Percentiles rank a stretch among this genome's conserved stretches.
Evolutionary conservation across 2,797 vertebrate species (phyloP).

Genomic region (Oreochromis grahami): DNA sequence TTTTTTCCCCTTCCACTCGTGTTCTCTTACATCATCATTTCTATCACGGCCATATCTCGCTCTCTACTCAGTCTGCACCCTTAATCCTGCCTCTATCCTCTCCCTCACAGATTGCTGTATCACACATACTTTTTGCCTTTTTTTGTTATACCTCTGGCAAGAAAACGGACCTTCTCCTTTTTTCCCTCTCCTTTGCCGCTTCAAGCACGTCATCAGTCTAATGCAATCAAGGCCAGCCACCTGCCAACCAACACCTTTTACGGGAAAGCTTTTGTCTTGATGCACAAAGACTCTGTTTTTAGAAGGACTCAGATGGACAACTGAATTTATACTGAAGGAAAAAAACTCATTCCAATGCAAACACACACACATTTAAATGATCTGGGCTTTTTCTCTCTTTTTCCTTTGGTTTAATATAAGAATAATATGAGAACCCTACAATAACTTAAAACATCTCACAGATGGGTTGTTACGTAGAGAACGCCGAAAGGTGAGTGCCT

Average conservation of each 20-base stretch:
- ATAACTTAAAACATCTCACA: not conserved
- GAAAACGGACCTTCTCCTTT: slow-evolving; percentile 12
- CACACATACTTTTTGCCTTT: not conserved
- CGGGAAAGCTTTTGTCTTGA: slow-evolving; percentile 40
- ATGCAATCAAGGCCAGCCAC: slow-evolving; percentile 42
- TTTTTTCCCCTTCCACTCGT: not conserved
- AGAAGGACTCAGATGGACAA: not conserved
- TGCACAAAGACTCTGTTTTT: slow-evolving; percentile 39
- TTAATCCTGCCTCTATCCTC: slow-evolving; percentile 5
- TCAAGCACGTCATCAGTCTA: slow-evolving; percentile 33
- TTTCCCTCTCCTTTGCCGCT: slow-evolving; percentile 1
- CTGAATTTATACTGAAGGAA: slow-evolving; percentile 5
- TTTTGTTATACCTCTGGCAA: not conserved
- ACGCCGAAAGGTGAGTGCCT: not conserved
- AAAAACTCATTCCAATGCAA: not conserved
- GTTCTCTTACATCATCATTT: not conserved
- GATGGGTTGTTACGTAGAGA: not conserved
- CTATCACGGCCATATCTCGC: not conserved
- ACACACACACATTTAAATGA: not conserved
- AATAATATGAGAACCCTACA: not conserved
- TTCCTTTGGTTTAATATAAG: not conserved
- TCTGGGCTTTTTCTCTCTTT: not conserved
- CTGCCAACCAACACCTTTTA: slow-evolving; percentile 36
- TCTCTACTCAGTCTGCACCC: not conserved
- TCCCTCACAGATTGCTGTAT: not conserved